Evolutionary conservation across 1,140 invertebrate genomes (phyloP), one percentile per base, ranked within the genome.

Genomic region (Neodiprion pinetum): DNA sequence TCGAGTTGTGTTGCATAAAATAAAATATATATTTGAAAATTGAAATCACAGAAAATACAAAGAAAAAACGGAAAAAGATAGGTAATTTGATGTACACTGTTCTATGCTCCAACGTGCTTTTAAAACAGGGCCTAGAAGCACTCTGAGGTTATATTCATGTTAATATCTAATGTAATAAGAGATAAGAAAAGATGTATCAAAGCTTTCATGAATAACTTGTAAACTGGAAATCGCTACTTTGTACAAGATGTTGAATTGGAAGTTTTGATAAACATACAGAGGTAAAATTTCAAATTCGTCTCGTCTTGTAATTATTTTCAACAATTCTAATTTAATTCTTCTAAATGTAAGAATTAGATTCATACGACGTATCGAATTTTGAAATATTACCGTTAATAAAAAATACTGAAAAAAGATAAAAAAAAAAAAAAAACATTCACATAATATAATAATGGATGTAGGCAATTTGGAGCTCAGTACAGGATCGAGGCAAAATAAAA

Each of bases 141-240:
- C 74, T 79, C 76, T 85, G 82, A 81, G 81, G 78, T 82, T 74
- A 78, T 72, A 81, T 83, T 84, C 82, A 79, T 84, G 77, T 83
- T 81, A 79, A 81, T 77, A 79, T 80, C 78, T 76, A 80, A 76
- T 81, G 73, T 80, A 78, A 77, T 79, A 73, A 77, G 67, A 23
- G 23, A 69, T 69, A 69, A 69, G 67, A 69, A 74, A 65, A 61
- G 9, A 61, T 17, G 4, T 61, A 61, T 49, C 66, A 67, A 74
- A 77, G 65, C 72, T 73, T 76, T 53, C 67, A 65, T 78, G 48
- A 50, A 77, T 71, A 61, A 61, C 71, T 73, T 66, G 40, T 48
- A 76, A 49, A 75, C 47, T 75, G 67, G 74, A 77, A 79, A 75
- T 74, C 77, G 76, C 73, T 68, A 76, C 79, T 75, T 76, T 68